Evolutionary conservation across 2,797 vertebrate species (phyloP), one percentile per base, ranked within the genome.

Genomic region (Tapirus indicus): DNA sequence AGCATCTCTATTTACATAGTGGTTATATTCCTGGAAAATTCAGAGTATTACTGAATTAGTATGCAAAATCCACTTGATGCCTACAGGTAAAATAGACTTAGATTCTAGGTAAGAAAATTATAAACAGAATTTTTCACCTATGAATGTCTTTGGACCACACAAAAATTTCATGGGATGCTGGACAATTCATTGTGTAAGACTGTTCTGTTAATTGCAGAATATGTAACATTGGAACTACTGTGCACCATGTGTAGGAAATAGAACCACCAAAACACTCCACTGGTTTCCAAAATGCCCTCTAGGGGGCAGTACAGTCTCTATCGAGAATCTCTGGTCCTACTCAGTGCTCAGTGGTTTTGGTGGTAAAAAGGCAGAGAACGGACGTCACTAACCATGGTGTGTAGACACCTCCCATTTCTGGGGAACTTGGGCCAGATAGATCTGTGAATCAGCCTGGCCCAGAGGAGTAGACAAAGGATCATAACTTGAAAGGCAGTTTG

Each of bases 1-100:
- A 35, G 58, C 16, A 2, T 69, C 49, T 78, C 32, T 52, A 69
- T 74, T 72, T 79, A 47, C 21, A 44, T 1, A 68, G 6, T 62
- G 54, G 20, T n/a, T 87, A 5, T 77, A 27, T 87, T 88, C 66
- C 77, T 94, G 80, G 44, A 87, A 79, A 87, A 90, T 54, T 78
- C 77, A 77, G 11, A 44, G 5, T 44, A 38, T 17, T 25, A 68
- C 49, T 84, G 32, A 89, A 72, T 62, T 68, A 78, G 38, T 80
- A 18, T 64, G 47, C 14, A 88, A 69, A 32, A 74, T 69, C 17
- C 25, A 47, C 12, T 47, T 58, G n/a, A 69, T 56, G 35, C 13
- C 25, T 62, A 16, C 44, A 54, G 68, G 32, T 69, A 71, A 83
- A 69, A 66, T 47, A 29, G 29, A 79, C 62, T 84, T 72, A 72